Conservation (phyloP, 2,113 vertebrate genomes). For the Promerops cafer region DNA sequence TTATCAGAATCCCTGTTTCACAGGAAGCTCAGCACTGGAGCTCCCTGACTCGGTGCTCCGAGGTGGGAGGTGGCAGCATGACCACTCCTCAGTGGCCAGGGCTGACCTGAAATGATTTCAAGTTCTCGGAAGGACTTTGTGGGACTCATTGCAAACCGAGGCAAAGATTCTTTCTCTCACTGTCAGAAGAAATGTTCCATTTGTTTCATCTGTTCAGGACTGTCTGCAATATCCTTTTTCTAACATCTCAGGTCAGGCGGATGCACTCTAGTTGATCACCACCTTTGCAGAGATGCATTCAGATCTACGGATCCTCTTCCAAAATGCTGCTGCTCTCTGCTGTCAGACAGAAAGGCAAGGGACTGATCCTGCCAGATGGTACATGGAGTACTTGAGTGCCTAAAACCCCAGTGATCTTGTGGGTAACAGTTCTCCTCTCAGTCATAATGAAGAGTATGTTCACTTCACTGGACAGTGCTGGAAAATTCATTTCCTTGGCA, state of each 20-base stretch:
- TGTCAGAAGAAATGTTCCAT: not conserved
- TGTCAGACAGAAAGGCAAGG: not conserved
- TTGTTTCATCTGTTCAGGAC: not conserved
- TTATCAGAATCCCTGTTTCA: not conserved
- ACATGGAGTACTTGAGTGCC: not conserved
- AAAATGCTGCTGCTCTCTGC: not conserved
- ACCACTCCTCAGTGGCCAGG: not conserved
- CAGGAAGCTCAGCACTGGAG: not conserved
- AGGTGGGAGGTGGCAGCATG: not conserved
- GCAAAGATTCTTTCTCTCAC: not conserved
- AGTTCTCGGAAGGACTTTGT: not conserved
- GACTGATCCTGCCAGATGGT: not conserved
- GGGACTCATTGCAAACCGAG: not conserved
- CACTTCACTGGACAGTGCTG: not conserved
- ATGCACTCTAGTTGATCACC: not conserved
- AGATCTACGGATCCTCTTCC: not conserved
- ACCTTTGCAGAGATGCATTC: not conserved
- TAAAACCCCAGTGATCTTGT: not conserved
- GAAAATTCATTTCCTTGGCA: not conserved
- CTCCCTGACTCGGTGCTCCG: not conserved
- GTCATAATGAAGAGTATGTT: not conserved
- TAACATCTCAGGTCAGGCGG: rapidly evolving
- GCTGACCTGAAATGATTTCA: not conserved
- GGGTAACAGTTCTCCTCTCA: not conserved
- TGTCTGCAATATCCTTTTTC: not conserved